Percentiles rank a stretch among this genome's conserved stretches.
phyloP scores from a whole-genome alignment of 2,888 invertebrate genomes.

The Pollenia angustigena region DNA sequence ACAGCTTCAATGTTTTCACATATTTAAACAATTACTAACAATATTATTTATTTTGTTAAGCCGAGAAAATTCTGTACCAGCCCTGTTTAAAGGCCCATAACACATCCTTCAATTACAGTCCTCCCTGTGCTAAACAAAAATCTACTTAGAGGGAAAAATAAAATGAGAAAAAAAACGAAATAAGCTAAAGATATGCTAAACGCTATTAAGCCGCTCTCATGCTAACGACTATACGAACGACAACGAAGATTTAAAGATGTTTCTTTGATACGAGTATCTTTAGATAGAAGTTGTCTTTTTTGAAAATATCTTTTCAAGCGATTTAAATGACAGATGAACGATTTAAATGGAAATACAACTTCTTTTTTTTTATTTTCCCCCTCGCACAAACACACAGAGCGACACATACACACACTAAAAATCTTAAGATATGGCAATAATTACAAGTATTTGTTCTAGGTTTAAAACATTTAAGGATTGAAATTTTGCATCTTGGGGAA shows the following conservation, averaged over 20 bases:
- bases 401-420: not conserved
- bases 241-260: slow-evolving; percentile 67
- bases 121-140: not conserved
- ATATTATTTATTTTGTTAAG: no score
- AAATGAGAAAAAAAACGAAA: not conserved
- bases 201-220: slow-evolving; percentile 64
- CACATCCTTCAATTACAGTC: not conserved
- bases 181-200: slow-evolving; percentile 61
- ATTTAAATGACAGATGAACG: slow-evolving; percentile 77
- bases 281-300: slow-evolving; percentile 78
- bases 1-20: no score
- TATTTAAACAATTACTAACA: no score
- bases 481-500: slow-evolving; percentile 34
- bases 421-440: slow-evolving; percentile 34
- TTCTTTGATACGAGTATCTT: slow-evolving; percentile 67
- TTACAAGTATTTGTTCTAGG: slow-evolving; percentile 57
- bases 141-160: slow-evolving; percentile 2
- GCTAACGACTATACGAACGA: slow-evolving; percentile 63
- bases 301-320: slow-evolving; percentile 76
- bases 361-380: slow-evolving; percentile 1
- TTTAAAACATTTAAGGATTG: slow-evolving; percentile 51
- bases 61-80: no score
- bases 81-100: not conserved
- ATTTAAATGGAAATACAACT: slow-evolving; percentile 70
- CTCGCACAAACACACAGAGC: not conserved